Evolutionary conservation across 2,888 invertebrate species (phyloP).

Genomic region (Ischnus inquisitorius): DNA sequence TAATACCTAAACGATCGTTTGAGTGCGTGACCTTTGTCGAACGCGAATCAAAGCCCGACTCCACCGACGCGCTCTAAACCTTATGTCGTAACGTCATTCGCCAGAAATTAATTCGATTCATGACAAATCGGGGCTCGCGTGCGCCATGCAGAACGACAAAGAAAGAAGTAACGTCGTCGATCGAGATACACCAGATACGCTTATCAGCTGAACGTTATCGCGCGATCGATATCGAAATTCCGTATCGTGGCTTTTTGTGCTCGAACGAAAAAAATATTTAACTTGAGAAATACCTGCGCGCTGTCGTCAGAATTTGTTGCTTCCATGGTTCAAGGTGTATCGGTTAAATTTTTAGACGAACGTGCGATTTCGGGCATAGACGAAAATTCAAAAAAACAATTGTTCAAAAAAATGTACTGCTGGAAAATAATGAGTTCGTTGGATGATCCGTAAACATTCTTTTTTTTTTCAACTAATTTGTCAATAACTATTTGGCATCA

Average conservation of each 20-base stretch:
- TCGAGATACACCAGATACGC: too few relatives aligned
- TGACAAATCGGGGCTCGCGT: not conserved
- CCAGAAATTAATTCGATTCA: slow-evolving; percentile 6
- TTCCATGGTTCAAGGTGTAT: too few relatives aligned
- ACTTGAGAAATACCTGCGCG: not conserved
- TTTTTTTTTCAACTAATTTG: too few relatives aligned
- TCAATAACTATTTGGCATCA: too few relatives aligned
- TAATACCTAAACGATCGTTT: slow-evolving; percentile 34
- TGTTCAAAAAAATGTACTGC: too few relatives aligned
- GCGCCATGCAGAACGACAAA: not conserved
- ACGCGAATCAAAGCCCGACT: slow-evolving; percentile 5
- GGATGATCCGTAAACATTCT: too few relatives aligned
- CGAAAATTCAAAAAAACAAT: too few relatives aligned
- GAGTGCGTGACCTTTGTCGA: slow-evolving; percentile 39
- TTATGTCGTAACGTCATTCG: not conserved
- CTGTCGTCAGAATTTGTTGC: not conserved
- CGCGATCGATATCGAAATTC: not conserved
- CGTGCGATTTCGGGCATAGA: too few relatives aligned
- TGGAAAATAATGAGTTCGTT: too few relatives aligned
- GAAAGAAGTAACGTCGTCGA: not conserved
- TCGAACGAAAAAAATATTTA: slow-evolving; percentile 10
- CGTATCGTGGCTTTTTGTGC: not conserved
- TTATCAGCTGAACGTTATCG: not conserved
- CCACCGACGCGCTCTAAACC: not conserved
- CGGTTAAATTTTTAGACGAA: too few relatives aligned